Conservation (phyloP, 2,797 vertebrate genomes). For the Enteromius viviparus region DNA sequence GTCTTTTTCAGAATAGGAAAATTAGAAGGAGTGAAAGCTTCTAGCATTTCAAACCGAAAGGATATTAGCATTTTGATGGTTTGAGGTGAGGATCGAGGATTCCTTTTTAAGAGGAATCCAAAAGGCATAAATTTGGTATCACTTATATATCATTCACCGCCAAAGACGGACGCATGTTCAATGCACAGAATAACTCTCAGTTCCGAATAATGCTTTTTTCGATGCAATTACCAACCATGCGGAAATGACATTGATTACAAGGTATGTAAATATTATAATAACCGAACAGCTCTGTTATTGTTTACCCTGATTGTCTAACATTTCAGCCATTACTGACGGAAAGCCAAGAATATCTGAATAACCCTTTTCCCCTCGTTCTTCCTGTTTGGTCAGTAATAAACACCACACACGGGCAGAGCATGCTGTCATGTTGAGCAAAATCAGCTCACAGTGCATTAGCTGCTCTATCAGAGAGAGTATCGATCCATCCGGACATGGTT, state of each 20-base stretch:
- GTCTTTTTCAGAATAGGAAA: conserved; percentile 73
- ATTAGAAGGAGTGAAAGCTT: conserved; percentile 71
- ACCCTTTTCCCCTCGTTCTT: conserved; percentile 43
- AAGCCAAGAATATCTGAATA: conserved; percentile 49
- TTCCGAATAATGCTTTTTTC: conserved; percentile 5
- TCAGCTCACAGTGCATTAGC: conserved; percentile 63
- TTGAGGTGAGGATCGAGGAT: conserved; percentile 39
- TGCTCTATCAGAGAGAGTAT: conserved; percentile 61
- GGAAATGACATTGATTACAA: conserved; percentile 31
- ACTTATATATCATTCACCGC: neutral
- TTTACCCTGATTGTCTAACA: conserved; percentile 38
- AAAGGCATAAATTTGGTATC: conserved; percentile 22
- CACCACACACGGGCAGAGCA: conserved; percentile 51
- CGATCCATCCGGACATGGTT: conserved; percentile 61
- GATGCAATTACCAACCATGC: conserved; percentile 1
- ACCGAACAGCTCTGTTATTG: conserved; percentile 35
- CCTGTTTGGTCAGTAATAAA: conserved; percentile 57
- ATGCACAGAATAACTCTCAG: neutral
- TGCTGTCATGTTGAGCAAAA: conserved; percentile 59
- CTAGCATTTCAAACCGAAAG: conserved; percentile 55
- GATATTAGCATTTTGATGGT: conserved; percentile 63
- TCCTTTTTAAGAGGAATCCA: conserved; percentile 46
- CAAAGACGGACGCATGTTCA: neutral
- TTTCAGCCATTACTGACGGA: conserved; percentile 44
- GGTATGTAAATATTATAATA: conserved; percentile 35